Percentiles rank a stretch among this genome's conserved stretches.
phyloP scores from a whole-genome alignment of 2,113 vertebrate genomes.

The Patagioenas fasciata region DNA sequence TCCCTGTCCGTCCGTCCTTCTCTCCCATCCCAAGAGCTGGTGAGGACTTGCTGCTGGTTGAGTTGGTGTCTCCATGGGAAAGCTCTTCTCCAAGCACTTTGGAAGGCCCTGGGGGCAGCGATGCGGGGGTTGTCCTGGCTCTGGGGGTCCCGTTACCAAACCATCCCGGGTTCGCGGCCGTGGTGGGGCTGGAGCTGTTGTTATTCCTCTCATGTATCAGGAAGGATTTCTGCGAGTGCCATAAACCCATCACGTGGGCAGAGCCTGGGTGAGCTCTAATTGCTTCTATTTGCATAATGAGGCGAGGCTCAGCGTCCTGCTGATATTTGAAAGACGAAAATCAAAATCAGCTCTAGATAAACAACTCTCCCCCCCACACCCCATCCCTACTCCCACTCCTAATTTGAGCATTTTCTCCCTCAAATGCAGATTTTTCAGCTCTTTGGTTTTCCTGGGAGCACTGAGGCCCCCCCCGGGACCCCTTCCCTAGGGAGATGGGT shows the following conservation, averaged over 20 bases:
- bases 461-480: accelerated
- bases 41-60: accelerated
- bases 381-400: neutral
- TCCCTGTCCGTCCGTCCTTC: neutral
- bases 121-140: neutral
- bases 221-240: slow-evolving; percentile 55
- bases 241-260: slow-evolving; percentile 54
- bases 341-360: slow-evolving; percentile 48
- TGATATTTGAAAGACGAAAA: slow-evolving; percentile 56
- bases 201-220: slow-evolving; percentile 62
- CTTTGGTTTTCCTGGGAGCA: neutral
- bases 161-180: accelerated
- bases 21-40: neutral
- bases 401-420: neutral
- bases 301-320: slow-evolving; percentile 61
- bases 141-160: neutral
- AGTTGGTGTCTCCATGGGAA: neutral
- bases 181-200: neutral
- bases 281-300: slow-evolving; percentile 74
- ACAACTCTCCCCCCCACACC: neutral
- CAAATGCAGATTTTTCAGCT: neutral
- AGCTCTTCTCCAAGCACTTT: neutral
- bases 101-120: accelerated
- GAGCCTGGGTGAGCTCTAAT: slow-evolving; percentile 68
- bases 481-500: neutral